Percentiles rank a stretch among this genome's conserved stretches.
Conservation (phyloP, 2,888 invertebrate genomes). For the Sinodicranocentrus sp. region DNA sequence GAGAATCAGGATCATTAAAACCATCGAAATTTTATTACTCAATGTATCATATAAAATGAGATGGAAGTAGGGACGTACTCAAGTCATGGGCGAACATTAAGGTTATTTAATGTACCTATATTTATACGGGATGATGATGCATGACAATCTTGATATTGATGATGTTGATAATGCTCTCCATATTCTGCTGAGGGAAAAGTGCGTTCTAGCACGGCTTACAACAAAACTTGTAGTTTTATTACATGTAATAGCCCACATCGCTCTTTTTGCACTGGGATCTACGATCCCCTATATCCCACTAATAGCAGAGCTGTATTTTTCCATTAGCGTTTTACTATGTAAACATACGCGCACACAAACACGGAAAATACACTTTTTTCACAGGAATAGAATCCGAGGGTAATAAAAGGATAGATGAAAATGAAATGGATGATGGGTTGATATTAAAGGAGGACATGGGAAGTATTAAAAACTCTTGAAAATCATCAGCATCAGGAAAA, state of each 20-base stretch:
- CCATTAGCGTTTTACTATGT: not conserved
- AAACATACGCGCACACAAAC: not conserved
- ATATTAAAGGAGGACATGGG: conserved; percentile 34
- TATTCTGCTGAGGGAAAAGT: not conserved
- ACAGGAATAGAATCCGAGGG: conserved; percentile 10
- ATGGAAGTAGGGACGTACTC: not conserved
- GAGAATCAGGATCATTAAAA: conserved; percentile 28
- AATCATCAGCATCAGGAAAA: conserved; percentile 24
- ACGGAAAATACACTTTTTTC: not conserved
- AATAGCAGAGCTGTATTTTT: not conserved
- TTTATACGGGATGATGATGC: conserved; percentile 26
- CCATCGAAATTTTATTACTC: conserved; percentile 44
- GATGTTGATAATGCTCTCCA: conserved; percentile 7
- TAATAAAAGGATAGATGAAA: conserved; percentile 42
- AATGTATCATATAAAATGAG: conserved; percentile 29
- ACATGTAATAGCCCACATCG: conserved; percentile 38
- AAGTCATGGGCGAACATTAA: not conserved
- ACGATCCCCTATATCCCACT: not conserved
- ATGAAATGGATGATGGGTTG: conserved; percentile 39
- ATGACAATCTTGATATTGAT: conserved; percentile 42
- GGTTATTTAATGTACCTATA: not conserved
- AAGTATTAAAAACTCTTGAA: conserved; percentile 36
- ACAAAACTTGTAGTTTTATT: conserved; percentile 42
- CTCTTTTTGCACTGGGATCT: not conserved
- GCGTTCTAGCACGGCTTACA: not conserved